A percentile compares a stretch with the other conserved stretches of the same genome.
These are phyloP conservation scores for Hermaeophaga mercurialis DNA, from an alignment of 2,888 invertebrate species.

Conservation along the genomic window DNA sequence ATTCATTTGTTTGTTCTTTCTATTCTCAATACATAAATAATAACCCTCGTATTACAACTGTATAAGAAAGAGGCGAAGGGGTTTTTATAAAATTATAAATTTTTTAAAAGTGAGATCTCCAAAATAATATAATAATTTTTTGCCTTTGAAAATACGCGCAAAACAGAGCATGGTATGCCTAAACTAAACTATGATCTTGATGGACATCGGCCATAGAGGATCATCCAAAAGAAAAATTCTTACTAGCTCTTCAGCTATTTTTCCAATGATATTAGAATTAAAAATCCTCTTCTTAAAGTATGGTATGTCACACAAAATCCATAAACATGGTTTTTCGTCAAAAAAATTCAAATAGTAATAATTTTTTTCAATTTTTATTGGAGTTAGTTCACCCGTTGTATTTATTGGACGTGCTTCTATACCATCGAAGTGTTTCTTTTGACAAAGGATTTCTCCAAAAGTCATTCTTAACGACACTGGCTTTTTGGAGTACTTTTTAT, in stretches of 20 bases:
- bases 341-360: conserved; percentile 52
- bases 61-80: no score
- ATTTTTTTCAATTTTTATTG: conserved; percentile 41
- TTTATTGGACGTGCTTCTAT: conserved; percentile 45
- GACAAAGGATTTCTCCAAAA: conserved; percentile 60
- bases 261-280: conserved; percentile 69
- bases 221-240: no score
- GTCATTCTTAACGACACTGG: conserved; percentile 70
- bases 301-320: conserved; percentile 66
- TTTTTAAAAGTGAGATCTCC: no score
- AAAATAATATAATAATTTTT: no score
- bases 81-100: no score
- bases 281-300: conserved; percentile 71
- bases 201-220: no score
- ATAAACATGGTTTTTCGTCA: conserved; percentile 70
- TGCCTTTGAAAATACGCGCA: no score
- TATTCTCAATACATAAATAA: no score
- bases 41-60: no score
- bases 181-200: no score
- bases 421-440: conserved; percentile 13
- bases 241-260: conserved; percentile 67
- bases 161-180: no score
- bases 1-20: no score
- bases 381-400: conserved; percentile 37
- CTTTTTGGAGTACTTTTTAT: conserved; percentile 61